These are phyloP conservation scores for Willowsia nigromaculata DNA, from an alignment of 2,888 invertebrate species.

Conservation along the genomic window DNA sequence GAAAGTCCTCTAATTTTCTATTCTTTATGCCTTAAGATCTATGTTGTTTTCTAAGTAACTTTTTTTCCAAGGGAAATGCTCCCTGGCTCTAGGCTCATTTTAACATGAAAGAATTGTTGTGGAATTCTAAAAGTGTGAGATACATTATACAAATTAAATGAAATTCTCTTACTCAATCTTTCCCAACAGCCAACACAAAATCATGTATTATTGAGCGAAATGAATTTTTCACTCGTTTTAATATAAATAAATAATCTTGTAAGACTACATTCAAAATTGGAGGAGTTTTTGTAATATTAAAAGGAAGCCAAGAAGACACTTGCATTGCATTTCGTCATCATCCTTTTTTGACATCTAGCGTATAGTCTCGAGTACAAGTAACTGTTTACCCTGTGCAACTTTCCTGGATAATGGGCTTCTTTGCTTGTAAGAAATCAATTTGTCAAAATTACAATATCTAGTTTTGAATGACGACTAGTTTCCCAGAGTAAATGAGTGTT, in stretches of 20 bases:
- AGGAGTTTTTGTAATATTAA: too few relatives aligned
- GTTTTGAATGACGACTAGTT: constrained; percentile 4
- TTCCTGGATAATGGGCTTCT: neutral
- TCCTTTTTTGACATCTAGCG: too few relatives aligned
- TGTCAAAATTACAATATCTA: constrained; percentile 7
- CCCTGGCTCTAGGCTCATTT: neutral
- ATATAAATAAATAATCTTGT: too few relatives aligned
- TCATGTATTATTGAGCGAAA: neutral
- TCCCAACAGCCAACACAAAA: neutral
- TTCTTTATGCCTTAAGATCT: neutral
- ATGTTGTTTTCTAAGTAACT: neutral
- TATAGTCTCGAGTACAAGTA: too few relatives aligned
- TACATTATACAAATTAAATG: neutral
- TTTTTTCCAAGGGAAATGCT: neutral
- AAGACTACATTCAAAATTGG: too few relatives aligned
- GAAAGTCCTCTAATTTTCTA: neutral
- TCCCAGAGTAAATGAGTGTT: neutral
- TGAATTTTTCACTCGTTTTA: neutral
- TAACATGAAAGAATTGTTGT: neutral
- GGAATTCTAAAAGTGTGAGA: neutral
- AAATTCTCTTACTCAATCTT: neutral
- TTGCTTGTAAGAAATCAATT: neutral
- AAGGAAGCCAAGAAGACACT: too few relatives aligned
- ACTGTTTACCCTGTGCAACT: neutral
- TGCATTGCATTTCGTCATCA: too few relatives aligned